Conservation (phyloP, 2,113 vertebrate genomes). For the Syrmaticus mikado region DNA sequence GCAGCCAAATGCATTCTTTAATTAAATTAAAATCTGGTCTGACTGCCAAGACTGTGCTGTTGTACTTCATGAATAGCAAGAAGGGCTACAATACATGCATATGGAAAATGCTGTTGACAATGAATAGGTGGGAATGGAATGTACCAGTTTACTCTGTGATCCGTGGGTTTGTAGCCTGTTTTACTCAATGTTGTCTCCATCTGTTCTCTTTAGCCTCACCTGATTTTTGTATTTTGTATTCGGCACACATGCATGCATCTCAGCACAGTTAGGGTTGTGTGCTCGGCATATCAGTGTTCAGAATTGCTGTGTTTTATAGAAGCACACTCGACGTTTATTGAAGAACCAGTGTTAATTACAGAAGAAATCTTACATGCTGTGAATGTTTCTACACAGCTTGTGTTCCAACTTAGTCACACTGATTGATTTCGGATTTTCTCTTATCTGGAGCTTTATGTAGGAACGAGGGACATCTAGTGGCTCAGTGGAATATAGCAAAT, state of each 20-base stretch:
- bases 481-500: not conserved
- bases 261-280: not conserved
- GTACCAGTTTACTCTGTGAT: not conserved
- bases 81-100: not conserved
- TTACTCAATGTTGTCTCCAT: not conserved
- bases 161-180: not conserved
- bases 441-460: not conserved
- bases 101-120: not conserved
- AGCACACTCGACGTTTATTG: not conserved
- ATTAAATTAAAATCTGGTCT: not conserved
- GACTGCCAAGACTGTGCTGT: not conserved
- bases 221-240: not conserved
- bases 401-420: not conserved
- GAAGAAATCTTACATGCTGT: not conserved
- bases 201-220: not conserved
- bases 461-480: constrained; percentile 60
- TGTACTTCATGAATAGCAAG: not conserved
- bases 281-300: not conserved
- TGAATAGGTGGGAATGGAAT: not conserved
- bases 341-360: not conserved
- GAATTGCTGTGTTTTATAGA: not conserved
- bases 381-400: not conserved
- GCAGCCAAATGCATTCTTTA: not conserved
- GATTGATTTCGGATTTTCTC: not conserved
- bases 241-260: not conserved